Conservation (phyloP, 2,888 invertebrate genomes). For the Cheilosia vernalis region DNA sequence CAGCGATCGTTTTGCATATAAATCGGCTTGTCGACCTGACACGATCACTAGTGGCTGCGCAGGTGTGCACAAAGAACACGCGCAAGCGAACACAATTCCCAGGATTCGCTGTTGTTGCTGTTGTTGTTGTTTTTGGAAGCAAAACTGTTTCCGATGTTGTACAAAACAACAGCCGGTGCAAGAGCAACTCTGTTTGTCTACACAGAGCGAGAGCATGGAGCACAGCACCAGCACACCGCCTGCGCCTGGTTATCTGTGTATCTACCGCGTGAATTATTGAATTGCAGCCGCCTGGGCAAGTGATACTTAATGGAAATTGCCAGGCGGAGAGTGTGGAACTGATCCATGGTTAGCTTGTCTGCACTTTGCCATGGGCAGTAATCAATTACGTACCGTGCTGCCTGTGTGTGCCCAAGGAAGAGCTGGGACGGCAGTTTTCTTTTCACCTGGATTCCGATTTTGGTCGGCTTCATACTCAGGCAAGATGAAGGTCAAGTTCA, state of each 20-base stretch:
- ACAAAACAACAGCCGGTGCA: constrained; percentile 51
- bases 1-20: constrained; percentile 61
- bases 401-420: constrained; percentile 30
- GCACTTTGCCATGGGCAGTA: constrained; percentile 74
- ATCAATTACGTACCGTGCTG: constrained; percentile 68
- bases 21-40: constrained; percentile 64
- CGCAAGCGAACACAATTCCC: constrained; percentile 27
- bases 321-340: constrained; percentile 74
- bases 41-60: constrained; percentile 61
- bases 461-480: constrained; percentile 10
- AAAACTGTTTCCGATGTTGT: constrained; percentile 67
- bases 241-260: constrained; percentile 51
- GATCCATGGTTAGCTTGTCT: constrained; percentile 75
- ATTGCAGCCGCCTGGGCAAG: constrained; percentile 74
- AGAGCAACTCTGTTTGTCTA: constrained; percentile 31
- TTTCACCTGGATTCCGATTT: constrained; percentile 52
- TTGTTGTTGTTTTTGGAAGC: constrained; percentile 15
- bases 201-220: background rate
- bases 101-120: constrained; percentile 28
- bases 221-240: background rate
- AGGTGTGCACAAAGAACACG: constrained; percentile 47
- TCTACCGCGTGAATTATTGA: constrained; percentile 74
- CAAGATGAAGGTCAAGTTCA: constrained; percentile 74
- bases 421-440: constrained; percentile 51
- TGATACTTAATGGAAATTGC: constrained; percentile 74